These are phyloP conservation scores for Rynchops niger DNA, from an alignment of 2,113 vertebrate species.

Conservation along the genomic window DNA sequence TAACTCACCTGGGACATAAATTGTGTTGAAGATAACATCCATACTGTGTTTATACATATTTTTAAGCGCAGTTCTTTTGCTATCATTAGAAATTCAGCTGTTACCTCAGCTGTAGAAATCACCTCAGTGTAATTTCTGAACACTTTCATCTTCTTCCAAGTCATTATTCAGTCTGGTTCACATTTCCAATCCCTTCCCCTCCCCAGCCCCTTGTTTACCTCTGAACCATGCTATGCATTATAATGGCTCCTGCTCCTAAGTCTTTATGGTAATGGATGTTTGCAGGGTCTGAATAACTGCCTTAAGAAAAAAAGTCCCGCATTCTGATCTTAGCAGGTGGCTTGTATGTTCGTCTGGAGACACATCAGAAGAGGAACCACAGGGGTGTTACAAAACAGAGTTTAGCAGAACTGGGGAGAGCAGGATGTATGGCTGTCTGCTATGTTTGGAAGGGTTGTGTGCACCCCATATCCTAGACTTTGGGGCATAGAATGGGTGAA, in stretches of 20 bases:
- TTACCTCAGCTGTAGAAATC: not conserved
- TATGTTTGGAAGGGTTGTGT: not conserved
- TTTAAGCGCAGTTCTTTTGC: not conserved
- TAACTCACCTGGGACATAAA: not conserved
- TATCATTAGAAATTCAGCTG: not conserved
- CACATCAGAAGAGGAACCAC: not conserved
- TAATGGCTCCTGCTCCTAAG: not conserved
- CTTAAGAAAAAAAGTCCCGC: not conserved
- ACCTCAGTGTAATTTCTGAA: not conserved
- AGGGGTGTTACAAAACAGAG: not conserved
- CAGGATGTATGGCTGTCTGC: not conserved
- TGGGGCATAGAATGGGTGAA: not conserved
- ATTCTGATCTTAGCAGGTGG: not conserved
- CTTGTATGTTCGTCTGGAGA: not conserved
- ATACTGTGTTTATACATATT: not conserved
- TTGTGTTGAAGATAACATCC: not conserved
- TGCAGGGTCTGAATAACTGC: not conserved
- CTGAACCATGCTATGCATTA: not conserved
- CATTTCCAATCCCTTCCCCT: not conserved
- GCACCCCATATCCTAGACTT: not conserved
- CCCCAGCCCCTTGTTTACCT: not conserved
- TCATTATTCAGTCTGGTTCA: not conserved
- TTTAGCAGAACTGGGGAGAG: not conserved
- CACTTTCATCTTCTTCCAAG: not conserved
- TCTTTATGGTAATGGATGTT: not conserved